Conservation (phyloP, 2,113 vertebrate species). For the Sinocyclocheilus rhinocerous region DNA sequence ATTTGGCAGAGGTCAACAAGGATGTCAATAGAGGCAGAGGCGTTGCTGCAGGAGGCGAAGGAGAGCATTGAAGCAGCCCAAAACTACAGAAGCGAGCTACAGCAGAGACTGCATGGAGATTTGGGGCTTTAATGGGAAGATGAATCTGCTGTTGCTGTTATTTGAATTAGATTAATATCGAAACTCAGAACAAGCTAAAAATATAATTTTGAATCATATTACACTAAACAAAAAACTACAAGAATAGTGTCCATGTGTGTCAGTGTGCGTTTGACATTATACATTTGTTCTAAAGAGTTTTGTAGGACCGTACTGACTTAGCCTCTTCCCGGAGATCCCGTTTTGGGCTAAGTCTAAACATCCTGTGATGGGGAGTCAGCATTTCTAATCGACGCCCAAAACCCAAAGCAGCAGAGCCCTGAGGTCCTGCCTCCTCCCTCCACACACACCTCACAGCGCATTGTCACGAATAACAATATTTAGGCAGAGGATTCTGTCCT, state of each 20-base stretch:
- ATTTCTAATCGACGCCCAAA: not conserved
- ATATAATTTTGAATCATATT: not conserved
- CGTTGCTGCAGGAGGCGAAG: slow-evolving; percentile 87
- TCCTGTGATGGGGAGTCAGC: slow-evolving; percentile 13
- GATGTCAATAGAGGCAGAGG: slow-evolving; percentile 78
- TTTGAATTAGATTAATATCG: not conserved
- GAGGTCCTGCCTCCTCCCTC: not conserved
- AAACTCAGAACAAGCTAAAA: not conserved
- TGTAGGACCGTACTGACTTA: not conserved
- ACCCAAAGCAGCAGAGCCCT: not conserved
- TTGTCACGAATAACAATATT: slow-evolving; percentile 36
- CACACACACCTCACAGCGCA: not conserved
- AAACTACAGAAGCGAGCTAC: slow-evolving; percentile 89
- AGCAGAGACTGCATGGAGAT: slow-evolving; percentile 83
- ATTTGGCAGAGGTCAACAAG: slow-evolving; percentile 46
- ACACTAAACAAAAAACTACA: not conserved
- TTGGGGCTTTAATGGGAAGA: not conserved
- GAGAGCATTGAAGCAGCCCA: slow-evolving; percentile 93
- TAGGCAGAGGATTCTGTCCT: slow-evolving; percentile 15
- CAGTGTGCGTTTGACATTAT: not conserved
- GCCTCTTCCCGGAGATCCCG: no score
- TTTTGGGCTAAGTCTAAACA: slow-evolving; percentile 18
- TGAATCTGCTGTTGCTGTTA: not conserved
- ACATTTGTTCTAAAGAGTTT: not conserved
- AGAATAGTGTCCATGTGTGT: not conserved